Base-by-base conservation (phyloP, 2,888 invertebrate genomes). In the Dendrolimus houi region DNA sequence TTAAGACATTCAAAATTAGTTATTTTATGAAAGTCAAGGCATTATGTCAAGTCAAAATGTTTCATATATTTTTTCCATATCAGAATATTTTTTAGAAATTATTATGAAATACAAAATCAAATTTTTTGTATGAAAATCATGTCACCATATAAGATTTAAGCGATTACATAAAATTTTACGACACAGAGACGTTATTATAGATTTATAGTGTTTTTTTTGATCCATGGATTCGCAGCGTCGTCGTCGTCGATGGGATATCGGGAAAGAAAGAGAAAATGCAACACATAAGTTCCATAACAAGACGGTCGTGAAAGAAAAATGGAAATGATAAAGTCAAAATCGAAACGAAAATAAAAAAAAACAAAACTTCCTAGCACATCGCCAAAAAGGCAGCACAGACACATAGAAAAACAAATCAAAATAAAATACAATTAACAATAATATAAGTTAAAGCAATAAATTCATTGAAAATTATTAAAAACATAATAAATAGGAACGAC, bases 381-480 rank as follows among this genome's bases (percentile, higher is more conserved):
- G 86, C 87, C 85, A 83, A 88, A 86, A 89, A 84, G 87, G 86
- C 89, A 89, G 79, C 89, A 89, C 89, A 89, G 89, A 89, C 89
- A 77, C 47, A 47, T 47, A 47, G 12, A 12, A 71, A 65, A 71
- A 64, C 66, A 73, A 69, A 71, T 29, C 29, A 74, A 72, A 74
- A 67, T 69, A 71, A 72, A 72, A 62, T 64, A 64, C 62, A 66
- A 63, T 63, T 65, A 47, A 10, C 2, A 47, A 10, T 10, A 47
- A 47, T 47, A 47, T 9, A 47, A 65, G 64, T 17, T 17, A 62
- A 58, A 61, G 63, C 52, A 29, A 29, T 29, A 29, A 6, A 29
- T 29, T 29, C 0, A 6, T 29, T 59, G 53, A 55, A 54, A 41
- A 54, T 52, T 57, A 58, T 58, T 60, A 56, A 65, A 65, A 65